Percentiles rank a stretch among this genome's conserved stretches.
Conservation (phyloP, 2,888 invertebrate species). For the Vannuccia rotundouncinata region DNA sequence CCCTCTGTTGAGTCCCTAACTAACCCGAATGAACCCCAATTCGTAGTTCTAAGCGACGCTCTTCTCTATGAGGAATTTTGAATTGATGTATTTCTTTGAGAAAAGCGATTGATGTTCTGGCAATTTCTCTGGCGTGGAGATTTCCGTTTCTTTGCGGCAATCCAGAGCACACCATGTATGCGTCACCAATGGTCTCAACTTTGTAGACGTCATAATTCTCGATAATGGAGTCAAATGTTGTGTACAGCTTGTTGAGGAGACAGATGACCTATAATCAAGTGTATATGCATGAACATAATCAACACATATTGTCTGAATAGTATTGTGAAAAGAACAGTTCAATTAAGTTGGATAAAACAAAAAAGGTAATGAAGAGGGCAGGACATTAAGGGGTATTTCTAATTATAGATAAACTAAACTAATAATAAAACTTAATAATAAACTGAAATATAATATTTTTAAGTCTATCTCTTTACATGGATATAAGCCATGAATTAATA, state of each 20-base stretch:
- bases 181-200: slow-evolving; percentile 44
- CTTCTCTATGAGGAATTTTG: slow-evolving; percentile 78
- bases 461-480: too few species aligned
- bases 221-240: slow-evolving; percentile 40
- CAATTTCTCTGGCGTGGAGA: slow-evolving; percentile 52
- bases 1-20: too few species aligned
- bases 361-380: too few species aligned
- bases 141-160: slow-evolving; percentile 52
- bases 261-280: slow-evolving; percentile 48
- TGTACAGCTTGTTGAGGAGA: slow-evolving; percentile 41
- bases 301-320: neutral
- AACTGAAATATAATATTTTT: too few species aligned
- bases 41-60: slow-evolving; percentile 77
- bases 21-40: slow-evolving; percentile 83
- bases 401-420: too few species aligned
- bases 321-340: neutral
- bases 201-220: slow-evolving; percentile 39
- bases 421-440: too few species aligned
- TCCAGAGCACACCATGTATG: slow-evolving; percentile 52
- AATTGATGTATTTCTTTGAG: slow-evolving; percentile 61
- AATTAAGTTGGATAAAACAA: neutral
- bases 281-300: neutral
- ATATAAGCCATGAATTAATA: too few species aligned
- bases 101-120: slow-evolving; percentile 51
- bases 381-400: too few species aligned